Evolutionary conservation across 2,113 vertebrate genomes (phyloP), one percentile per base, ranked within the genome.

Genomic region (Bufo gargarizans): DNA sequence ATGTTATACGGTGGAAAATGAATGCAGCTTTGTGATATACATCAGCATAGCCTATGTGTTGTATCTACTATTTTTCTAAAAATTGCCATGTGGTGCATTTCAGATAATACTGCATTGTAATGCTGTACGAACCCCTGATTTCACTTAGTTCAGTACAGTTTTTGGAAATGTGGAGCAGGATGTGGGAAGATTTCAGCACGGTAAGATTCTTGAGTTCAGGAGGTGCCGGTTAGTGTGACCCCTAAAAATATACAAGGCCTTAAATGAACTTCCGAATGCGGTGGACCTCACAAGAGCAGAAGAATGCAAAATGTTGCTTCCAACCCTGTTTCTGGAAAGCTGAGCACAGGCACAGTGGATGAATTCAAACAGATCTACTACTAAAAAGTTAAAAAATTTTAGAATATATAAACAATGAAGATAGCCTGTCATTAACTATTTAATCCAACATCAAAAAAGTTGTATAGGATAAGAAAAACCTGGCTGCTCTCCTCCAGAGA

Each of bases 161-260:
- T 33, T 78, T 50, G 61, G n/a, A 86, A 55, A 80, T 80, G 58
- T 65, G 53, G 77, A n/a, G n/a, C 14, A 87, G 86, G 77, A 87
- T 80, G 86, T 87, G 86, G 77, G 63, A 87, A 87, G 49, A 58
- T 77, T 77, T 71, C n/a, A 86, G 76, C 47, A 45, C 50, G 22
- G 49, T 71, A 71, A 80, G 79, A 87, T 79, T 87, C 77, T 80
- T 78, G 72, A 86, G 56, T 78, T 86, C 74, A 78, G 74, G 43
- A 78, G 85, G 47, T 77, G 76, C 45, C 50, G 20, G 47, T 63
- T 86, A 77, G 85, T 78, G 76, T n/a, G 85, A 86, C 74, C 85
- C 76, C 45, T 65, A 33, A 67, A 50, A 67, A 76, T 78, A 78
- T 61, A 86, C 85, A 86, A 79, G 67, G 43, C 67, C 67, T 85